phyloP scores from a whole-genome alignment of 1,140 invertebrate genomes.

The Monochamus saltuarius region DNA sequence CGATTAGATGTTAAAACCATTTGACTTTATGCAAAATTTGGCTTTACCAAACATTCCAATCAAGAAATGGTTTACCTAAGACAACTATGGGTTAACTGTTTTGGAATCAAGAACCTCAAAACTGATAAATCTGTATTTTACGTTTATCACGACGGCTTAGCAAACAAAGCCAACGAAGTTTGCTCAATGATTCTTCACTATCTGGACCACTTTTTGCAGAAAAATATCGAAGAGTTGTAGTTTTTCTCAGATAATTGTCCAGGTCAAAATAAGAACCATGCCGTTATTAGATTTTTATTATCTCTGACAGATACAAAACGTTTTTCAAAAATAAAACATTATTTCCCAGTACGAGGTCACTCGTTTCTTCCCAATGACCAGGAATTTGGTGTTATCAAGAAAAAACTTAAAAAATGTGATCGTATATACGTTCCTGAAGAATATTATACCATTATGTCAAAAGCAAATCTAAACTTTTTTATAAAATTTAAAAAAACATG shows the following conservation, averaged over 20 bases:
- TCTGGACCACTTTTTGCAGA: constrained; percentile 18
- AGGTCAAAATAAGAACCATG: constrained; percentile 35
- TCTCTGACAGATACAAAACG: background rate
- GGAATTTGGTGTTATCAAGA: constrained; percentile 17
- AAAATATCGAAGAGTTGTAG: constrained; percentile 36
- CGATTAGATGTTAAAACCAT: constrained; percentile 1
- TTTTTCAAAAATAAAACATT: constrained; percentile 22
- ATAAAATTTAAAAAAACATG: constrained; percentile 1
- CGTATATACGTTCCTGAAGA: constrained; percentile 16
- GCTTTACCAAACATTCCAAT: constrained; percentile 25
- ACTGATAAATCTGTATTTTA: constrained; percentile 30
- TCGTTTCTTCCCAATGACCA: constrained; percentile 26
- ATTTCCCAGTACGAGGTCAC: constrained; percentile 21
- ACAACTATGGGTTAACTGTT: constrained; percentile 40
- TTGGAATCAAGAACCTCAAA: constrained; percentile 34
- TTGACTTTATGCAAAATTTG: constrained; percentile 48
- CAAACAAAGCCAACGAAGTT: constrained; percentile 35
- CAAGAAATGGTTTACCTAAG: constrained; percentile 30
- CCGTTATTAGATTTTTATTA: too few species aligned
- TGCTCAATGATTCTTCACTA: constrained; percentile 25
- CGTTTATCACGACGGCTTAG: constrained; percentile 38
- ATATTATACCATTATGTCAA: background rate
- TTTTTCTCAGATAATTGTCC: constrained; percentile 36
- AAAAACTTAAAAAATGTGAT: constrained; percentile 11
- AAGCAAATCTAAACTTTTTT: too few species aligned